Percentiles rank a stretch among this genome's conserved stretches.
phyloP scores from a whole-genome alignment of 1,140 invertebrate genomes.

The Brachionus koreanus region DNA sequence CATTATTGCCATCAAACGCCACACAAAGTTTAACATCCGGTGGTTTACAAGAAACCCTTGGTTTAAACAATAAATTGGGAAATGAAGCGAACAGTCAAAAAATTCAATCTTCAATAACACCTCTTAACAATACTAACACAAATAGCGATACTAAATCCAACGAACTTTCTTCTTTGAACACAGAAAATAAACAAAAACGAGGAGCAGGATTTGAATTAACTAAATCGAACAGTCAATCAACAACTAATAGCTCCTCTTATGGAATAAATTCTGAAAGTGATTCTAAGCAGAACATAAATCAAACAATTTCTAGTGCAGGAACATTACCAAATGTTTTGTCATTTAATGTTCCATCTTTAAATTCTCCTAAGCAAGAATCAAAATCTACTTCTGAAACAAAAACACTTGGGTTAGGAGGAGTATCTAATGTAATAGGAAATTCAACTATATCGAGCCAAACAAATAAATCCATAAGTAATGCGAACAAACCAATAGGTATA shows the following conservation, averaged over 20 bases:
- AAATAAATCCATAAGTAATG: not conserved
- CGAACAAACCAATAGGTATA: not conserved
- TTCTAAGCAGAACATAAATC: not conserved
- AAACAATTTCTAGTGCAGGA: not conserved
- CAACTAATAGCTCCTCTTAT: not conserved
- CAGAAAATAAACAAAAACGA: not conserved
- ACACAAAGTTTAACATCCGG: too few relatives aligned
- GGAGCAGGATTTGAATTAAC: not conserved
- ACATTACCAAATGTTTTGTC: constrained; percentile 29
- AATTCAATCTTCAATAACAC: not conserved
- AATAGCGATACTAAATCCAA: not conserved
- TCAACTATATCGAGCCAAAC: not conserved
- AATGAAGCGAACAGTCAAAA: too few relatives aligned
- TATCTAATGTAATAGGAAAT: not conserved
- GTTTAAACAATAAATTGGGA: too few relatives aligned
- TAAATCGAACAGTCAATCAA: not conserved
- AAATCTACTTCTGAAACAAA: constrained; percentile 1
- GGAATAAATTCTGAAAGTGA: not conserved
- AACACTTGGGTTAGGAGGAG: not conserved
- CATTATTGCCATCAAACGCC: not conserved
- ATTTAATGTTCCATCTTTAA: constrained; percentile 34
- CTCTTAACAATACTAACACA: not conserved
- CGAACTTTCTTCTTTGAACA: not conserved
- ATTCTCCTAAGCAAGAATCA: not conserved
- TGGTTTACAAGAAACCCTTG: too few relatives aligned